phyloP scores from a whole-genome alignment of 2,888 invertebrate species.

The Oegoconia quadripuncta region DNA sequence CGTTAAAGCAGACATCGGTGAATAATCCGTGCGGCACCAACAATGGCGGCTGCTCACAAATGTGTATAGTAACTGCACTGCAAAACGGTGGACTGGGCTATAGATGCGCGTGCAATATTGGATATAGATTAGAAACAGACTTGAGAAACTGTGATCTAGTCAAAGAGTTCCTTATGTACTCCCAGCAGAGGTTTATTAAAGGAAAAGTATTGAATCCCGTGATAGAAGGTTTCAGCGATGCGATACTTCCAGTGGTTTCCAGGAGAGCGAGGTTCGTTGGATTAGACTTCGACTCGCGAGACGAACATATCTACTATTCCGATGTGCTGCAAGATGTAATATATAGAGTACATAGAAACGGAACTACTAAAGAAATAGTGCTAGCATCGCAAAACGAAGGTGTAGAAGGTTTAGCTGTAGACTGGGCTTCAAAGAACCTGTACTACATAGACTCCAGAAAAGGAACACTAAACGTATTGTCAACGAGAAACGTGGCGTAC shows the following conservation, averaged over 20 bases:
- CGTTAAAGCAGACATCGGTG: slow-evolving; percentile 85
- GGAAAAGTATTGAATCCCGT: slow-evolving; percentile 94
- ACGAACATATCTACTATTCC: slow-evolving; percentile 97
- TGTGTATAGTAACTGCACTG: slow-evolving; percentile 93
- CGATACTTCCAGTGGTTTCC: slow-evolving; percentile 96
- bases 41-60: slow-evolving; percentile 94
- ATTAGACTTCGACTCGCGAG: slow-evolving; percentile 94
- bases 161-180: slow-evolving; percentile 95
- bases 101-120: slow-evolving; percentile 94
- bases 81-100: slow-evolving; percentile 87
- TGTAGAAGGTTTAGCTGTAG: slow-evolving; percentile 96
- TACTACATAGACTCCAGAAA: slow-evolving; percentile 97
- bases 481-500: slow-evolving; percentile 91
- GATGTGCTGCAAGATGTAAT: slow-evolving; percentile 98
- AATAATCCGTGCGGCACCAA: slow-evolving; percentile 92
- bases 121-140: slow-evolving; percentile 87
- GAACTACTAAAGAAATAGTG: slow-evolving; percentile 91
- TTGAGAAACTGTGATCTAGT: slow-evolving; percentile 89
- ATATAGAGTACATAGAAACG: slow-evolving; percentile 88
- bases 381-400: slow-evolving; percentile 98
- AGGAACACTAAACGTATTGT: slow-evolving; percentile 95
- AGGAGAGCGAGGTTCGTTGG: slow-evolving; percentile 95
- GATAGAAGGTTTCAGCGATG: slow-evolving; percentile 95
- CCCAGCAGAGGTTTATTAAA: slow-evolving; percentile 96
- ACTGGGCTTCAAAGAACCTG: slow-evolving; percentile 97